Percentiles rank a stretch among this genome's conserved stretches.
These are phyloP conservation scores for Pempheris klunzingeri DNA, from an alignment of 2,797 vertebrate species.

Conservation along the genomic window DNA sequence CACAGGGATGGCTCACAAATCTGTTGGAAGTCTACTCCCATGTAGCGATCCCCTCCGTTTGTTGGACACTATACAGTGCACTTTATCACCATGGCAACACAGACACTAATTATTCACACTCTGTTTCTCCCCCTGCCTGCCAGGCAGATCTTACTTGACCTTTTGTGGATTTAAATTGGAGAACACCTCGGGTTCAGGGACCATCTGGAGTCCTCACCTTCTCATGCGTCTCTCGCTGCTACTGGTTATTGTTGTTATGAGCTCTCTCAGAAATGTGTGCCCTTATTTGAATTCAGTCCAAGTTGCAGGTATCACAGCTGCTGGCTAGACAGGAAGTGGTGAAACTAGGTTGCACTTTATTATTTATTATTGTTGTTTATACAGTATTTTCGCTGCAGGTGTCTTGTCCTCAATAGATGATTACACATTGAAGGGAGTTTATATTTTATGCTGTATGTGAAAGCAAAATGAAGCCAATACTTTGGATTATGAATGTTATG, in stretches of 20 bases:
- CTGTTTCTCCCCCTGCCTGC: conserved; percentile 66
- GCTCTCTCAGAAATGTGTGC: conserved; percentile 21
- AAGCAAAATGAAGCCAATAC: conserved; percentile 23
- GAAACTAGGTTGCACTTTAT: conserved; percentile 62
- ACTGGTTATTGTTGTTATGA: conserved; percentile 36
- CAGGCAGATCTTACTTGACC: conserved; percentile 86
- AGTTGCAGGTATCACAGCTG: conserved; percentile 28
- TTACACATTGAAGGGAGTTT: conserved; percentile 10
- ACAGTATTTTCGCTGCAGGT: conserved; percentile 41
- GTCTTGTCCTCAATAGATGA: conserved; percentile 22
- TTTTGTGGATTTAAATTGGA: conserved; percentile 82
- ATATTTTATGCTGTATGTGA: background rate
- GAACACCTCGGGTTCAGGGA: conserved; percentile 76
- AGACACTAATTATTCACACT: conserved; percentile 85
- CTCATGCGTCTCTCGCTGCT: conserved; percentile 39
- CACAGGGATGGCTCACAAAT: conserved; percentile 69
- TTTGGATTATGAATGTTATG: conserved; percentile 31
- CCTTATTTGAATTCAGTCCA: conserved; percentile 44
- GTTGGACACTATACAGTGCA: conserved; percentile 74
- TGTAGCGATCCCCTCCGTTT: conserved; percentile 63
- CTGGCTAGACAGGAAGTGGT: conserved; percentile 20
- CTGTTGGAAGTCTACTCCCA: conserved; percentile 77
- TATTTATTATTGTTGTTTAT: conserved; percentile 61
- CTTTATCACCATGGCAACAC: conserved; percentile 86
- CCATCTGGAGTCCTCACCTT: conserved; percentile 69